Percentiles rank a stretch among this genome's conserved stretches.
Conservation (phyloP, 1,140 invertebrate genomes). For the Drosophila oshimai region DNA sequence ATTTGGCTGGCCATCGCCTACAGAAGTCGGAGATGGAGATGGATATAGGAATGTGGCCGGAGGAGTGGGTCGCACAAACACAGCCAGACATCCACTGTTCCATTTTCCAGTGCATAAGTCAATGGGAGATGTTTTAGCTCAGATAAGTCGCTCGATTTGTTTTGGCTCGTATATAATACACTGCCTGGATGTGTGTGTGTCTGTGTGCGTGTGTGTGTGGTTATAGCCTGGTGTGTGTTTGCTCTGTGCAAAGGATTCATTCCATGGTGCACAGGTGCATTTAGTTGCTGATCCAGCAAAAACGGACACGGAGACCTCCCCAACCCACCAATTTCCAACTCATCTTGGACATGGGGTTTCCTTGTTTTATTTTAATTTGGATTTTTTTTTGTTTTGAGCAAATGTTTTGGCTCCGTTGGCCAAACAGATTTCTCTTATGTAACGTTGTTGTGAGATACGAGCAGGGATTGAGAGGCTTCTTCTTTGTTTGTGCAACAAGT, state of each 20-base stretch:
- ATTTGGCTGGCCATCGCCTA: slow-evolving; percentile 53
- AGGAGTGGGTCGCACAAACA: slow-evolving; percentile 2
- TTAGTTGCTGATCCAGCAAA: slow-evolving; percentile 61
- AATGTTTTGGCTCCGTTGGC: slow-evolving; percentile 65
- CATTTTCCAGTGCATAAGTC: slow-evolving; percentile 79
- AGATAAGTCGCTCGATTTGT: slow-evolving; percentile 80
- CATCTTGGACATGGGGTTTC: slow-evolving; percentile 39
- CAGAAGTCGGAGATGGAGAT: slow-evolving; percentile 14
- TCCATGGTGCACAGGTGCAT: slow-evolving; percentile 73
- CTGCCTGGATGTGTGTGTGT: slow-evolving; percentile 13
- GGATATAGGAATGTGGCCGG: not conserved
- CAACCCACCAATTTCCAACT: slow-evolving; percentile 4
- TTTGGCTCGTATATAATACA: slow-evolving; percentile 60
- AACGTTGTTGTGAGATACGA: slow-evolving; percentile 42
- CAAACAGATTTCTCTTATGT: slow-evolving; percentile 69
- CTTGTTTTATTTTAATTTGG: slow-evolving; percentile 73
- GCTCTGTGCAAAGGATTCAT: slow-evolving; percentile 72
- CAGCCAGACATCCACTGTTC: slow-evolving; percentile 64
- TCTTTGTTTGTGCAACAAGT: slow-evolving; percentile 61
- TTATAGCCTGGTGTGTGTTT: slow-evolving; percentile 54
- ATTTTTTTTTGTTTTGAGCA: slow-evolving; percentile 48
- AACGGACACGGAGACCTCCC: slow-evolving; percentile 30
- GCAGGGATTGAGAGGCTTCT: slow-evolving; percentile 6
- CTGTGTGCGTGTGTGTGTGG: slow-evolving; percentile 8
- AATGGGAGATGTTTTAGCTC: slow-evolving; percentile 75